phyloP scores from a whole-genome alignment of 2,797 vertebrate species.

The Typhlichthys subterraneus region DNA sequence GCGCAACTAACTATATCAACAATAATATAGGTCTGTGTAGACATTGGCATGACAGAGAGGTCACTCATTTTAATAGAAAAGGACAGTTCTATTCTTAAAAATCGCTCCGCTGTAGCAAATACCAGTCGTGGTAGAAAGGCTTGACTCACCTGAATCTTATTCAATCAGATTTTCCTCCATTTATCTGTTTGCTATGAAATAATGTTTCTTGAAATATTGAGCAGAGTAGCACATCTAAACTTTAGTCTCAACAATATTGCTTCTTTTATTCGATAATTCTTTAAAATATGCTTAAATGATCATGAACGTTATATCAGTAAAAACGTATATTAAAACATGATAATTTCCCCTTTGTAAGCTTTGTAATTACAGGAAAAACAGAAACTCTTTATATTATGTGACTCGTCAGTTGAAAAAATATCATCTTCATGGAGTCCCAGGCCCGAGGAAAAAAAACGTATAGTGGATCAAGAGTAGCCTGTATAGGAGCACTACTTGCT shows the following conservation, averaged over 20 bases:
- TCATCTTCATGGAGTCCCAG: slow-evolving; percentile 28
- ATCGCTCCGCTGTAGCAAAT: slow-evolving; percentile 75
- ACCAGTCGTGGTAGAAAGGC: slow-evolving; percentile 46
- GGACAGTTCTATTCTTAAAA: slow-evolving; percentile 83
- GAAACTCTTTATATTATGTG: background rate
- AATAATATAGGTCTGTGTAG: slow-evolving; percentile 71
- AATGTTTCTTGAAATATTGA: slow-evolving; percentile 24
- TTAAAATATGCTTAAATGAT: background rate
- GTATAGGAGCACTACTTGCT: background rate
- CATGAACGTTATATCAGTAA: slow-evolving; percentile 35
- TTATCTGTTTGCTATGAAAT: slow-evolving; percentile 23
- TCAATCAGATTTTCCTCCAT: slow-evolving; percentile 60
- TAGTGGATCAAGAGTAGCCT: background rate
- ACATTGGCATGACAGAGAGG: slow-evolving; percentile 73
- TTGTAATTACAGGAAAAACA: slow-evolving; percentile 32
- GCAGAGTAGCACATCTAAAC: slow-evolving; percentile 12
- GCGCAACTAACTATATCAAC: slow-evolving; percentile 74
- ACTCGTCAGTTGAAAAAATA: slow-evolving; percentile 43
- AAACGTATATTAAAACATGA: background rate
- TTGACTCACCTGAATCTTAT: slow-evolving; percentile 66
- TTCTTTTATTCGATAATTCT: background rate
- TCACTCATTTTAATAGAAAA: slow-evolving; percentile 78
- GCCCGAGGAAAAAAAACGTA: background rate
- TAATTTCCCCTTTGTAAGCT: no score
- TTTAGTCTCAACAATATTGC: background rate